Percentiles rank a stretch among this genome's conserved stretches.
Conservation (phyloP, 2,797 vertebrate species). For the Garrulus glandarius region DNA sequence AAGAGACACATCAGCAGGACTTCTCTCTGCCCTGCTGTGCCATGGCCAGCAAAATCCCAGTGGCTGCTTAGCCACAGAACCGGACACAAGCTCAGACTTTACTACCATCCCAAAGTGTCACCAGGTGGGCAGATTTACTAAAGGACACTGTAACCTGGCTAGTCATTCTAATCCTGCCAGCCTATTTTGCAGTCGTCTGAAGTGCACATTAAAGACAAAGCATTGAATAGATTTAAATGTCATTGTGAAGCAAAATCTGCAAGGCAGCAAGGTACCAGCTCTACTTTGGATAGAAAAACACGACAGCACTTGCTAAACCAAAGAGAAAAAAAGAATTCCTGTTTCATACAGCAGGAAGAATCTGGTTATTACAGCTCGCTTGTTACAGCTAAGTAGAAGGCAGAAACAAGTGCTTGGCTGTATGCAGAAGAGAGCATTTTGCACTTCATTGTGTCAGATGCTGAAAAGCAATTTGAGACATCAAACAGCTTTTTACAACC, state of each 20-base stretch:
- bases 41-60: neutral
- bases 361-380: neutral
- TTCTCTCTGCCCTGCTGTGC: neutral
- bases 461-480: neutral
- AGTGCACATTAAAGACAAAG: neutral
- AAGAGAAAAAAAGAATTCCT: neutral
- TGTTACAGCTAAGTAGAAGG: neutral
- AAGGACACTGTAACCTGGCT: neutral
- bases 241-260: slow-evolving; percentile 12
- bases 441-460: neutral
- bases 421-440: neutral
- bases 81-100: neutral
- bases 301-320: neutral
- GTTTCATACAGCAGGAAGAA: neutral
- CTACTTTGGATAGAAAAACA: neutral
- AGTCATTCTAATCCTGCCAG: slow-evolving; percentile 11
- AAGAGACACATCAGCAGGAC: neutral
- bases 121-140: neutral
- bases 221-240: neutral
- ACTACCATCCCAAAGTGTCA: neutral
- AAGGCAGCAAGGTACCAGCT: neutral
- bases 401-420: neutral
- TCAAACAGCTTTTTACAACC: neutral
- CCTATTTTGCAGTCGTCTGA: neutral
- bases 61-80: neutral